Evolutionary conservation across 2,797 vertebrate species (phyloP), one percentile per base, ranked within the genome.

Genomic region (Brachymystax lenok): DNA sequence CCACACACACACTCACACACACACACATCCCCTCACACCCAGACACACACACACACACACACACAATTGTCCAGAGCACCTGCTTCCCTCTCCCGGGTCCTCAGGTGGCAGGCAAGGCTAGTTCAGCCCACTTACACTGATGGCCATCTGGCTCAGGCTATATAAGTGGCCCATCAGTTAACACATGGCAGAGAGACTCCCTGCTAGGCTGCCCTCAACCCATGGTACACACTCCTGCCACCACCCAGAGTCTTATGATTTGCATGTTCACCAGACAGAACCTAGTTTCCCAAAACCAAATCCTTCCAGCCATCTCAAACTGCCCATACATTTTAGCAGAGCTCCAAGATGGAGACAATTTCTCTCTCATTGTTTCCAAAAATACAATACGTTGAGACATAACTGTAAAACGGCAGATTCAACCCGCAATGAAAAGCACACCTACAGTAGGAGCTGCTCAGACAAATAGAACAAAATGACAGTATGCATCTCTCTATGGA

Each of bases 401-500:
- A 46, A 46, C 40, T 46, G 40, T 13, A 46, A 12, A 61, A 61
- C 1, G 12, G 2, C 19, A n/a, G 17, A n/a, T n/a, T n/a, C 13
- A 54, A 54, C 52, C 4, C 17, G 52, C 16, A 19, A 30, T 5
- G 14, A 74, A 28, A 35, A 40, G 17, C 4, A 17, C 2, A 59
- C 6, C 16, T 30, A 40, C 50, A 28, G 51, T 13, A 17, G 14
- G 35, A 51, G 35, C 13, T 17, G 19, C 50, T 13, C 17, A 6
- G 35, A 17, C 17, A 24, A 19, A 17, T n/a, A 16, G 19, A 51
- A 21, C 71, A 74, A 17, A 30, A 19, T 21, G 50, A 5, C 30
- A 19, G 59, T 24, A 33, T 69, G 30, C 30, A 51, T 71, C 69
- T 56, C 61, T 77, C 73, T 35, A 35, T 13, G 12, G 61, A 27